Base-by-base conservation (phyloP, 2,888 invertebrate genomes). In the Congeria kusceri region DNA sequence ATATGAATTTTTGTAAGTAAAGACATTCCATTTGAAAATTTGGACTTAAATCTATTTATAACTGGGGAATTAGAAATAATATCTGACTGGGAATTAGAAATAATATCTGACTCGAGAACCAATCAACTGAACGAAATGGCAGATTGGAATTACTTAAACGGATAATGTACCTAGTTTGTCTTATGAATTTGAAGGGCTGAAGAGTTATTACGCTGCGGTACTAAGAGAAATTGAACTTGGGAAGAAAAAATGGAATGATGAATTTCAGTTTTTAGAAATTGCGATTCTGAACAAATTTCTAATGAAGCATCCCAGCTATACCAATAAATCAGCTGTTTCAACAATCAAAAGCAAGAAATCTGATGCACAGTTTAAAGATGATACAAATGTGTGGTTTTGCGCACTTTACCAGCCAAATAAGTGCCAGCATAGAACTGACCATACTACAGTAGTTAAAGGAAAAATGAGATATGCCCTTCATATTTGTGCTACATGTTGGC, bases 161-260 rank as follows among this genome's bases (percentile, higher is more conserved):
- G 39, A 66, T 73, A 0, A 73, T 73, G 73, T 73, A 61, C 39
- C 13, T 61, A 66, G 29, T 20, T 20, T 53, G 18, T 49, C 29
- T 27, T 59, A 39, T 61, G 49, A 32, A 28, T 73, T 65, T 58
- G 18, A 44, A 23, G 28, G 20, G 4, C 28, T 65, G 47, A 72
- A 72, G 29, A 65, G 64, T 9, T 72, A 32, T 29, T 72, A 65
- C 25, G 58, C 59, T 5, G 59, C 59, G 2, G 46, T 28, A 15
- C 58, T 59, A 1, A 64, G 72, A 25, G 66, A 73, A 53, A 73
- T 73, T 15, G 61, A 66, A 53, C 7, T 73, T 5, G 49, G 65
- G 11, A 28, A 58, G n/a, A n/a, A 28, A 18, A 32, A 29, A 11
- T 66, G 66, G 66, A 1, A 3, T 25, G 72, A 65, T 47, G 58